Base-by-base conservation (phyloP, 1,140 invertebrate genomes). In the Drosophila pandora region DNA sequence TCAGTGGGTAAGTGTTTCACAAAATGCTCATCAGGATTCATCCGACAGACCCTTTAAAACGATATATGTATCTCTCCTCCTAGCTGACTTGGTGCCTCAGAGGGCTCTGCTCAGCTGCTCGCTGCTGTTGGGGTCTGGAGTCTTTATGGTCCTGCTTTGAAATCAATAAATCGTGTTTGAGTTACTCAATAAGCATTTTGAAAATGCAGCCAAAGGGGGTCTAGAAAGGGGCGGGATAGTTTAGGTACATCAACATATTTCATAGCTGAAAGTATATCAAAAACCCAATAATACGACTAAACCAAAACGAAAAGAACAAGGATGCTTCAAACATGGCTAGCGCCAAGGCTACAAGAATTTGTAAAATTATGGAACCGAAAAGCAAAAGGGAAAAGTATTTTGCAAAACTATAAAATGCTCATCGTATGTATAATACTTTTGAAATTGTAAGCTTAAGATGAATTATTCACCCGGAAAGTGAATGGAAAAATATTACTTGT, bases 181-280 rank as follows among this genome's bases (percentile, higher is more conserved):
- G 56, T 67, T 61, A 76, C 61, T 65, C 57, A 76, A 75, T 55
- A 67, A 52, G 83, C 83, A 83, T 88, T 88, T 88, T 9, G 43
- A 76, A 88, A 88, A 88, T 88, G 83, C 83, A 88, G 83, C 83
- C 83, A 88, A 88, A 88, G 83, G 83, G 81, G 83, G 60, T 54
- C 52, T 67, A 64, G 21, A 62, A 57, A 39, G 37, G 54, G 49
- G 75, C 79, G 80, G 58, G 56, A 52, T 76, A 79, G 80, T 25
- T 62, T 76, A 64, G 61, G 67, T 60, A 56, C 56, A 77, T 76
- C 60, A 63, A 59, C 69, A 67, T 58, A 72, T 78, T 75, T 82
- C 63, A 75, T 69, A 81, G 63, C 70, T 56, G 63, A 79, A 58
- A 80, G 65, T 70, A 70, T 45, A 63, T 68, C 43, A 55, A 80